These are phyloP conservation scores for Araneus ventricosus DNA, from an alignment of 1,140 invertebrate species.

Conservation along the genomic window DNA sequence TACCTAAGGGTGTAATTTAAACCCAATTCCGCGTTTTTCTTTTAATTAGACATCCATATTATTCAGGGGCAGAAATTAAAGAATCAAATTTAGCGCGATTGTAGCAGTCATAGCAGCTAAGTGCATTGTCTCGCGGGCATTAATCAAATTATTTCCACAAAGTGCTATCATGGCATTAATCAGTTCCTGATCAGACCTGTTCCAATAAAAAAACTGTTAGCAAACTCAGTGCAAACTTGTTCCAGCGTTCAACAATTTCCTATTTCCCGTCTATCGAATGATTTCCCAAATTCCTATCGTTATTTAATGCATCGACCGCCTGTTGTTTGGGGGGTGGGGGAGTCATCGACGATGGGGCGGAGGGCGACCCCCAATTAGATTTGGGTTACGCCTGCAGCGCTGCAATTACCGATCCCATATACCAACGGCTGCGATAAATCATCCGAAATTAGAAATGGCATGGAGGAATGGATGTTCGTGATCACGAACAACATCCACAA, in stretches of 20 bases:
- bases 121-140: background rate
- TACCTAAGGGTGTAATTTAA: too few species aligned
- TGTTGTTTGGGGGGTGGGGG: conserved; percentile 2
- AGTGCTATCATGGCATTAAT: background rate
- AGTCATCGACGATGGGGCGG: background rate
- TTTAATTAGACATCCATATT: too few species aligned
- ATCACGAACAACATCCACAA: conserved; percentile 25
- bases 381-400: conserved; percentile 31
- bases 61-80: too few species aligned
- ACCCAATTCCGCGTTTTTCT: too few species aligned
- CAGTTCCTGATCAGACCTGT: background rate
- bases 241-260: conserved; percentile 5
- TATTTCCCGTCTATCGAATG: background rate
- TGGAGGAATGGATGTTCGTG: conserved; percentile 27
- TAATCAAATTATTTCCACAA: background rate
- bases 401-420: conserved; percentile 40
- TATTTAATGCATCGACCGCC: conserved; percentile 49
- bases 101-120: background rate
- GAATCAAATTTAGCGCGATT: background rate
- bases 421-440: conserved; percentile 45
- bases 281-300: conserved; percentile 47
- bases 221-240: background rate
- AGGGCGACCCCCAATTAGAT: conserved; percentile 35
- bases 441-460: conserved; percentile 51
- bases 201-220: background rate